Percentiles rank a stretch among this genome's conserved stretches.
These are phyloP conservation scores for human DNA, from an alignment of 2,113 vertebrate genomes.

Conservation along the genomic window GRCh38 chr3:111054001-111054500, in stretches of 20 bases:
- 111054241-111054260: too few relatives aligned
- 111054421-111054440: not conserved
- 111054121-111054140: too few relatives aligned
- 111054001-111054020: not conserved
- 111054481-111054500: not conserved
- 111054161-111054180: too few relatives aligned
- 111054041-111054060: not conserved
- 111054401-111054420: not conserved
- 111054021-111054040: not conserved
- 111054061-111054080: not conserved
- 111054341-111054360: not conserved
- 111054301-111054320: too few relatives aligned
- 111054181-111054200: too few relatives aligned
- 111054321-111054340: not conserved
- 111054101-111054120: not conserved
- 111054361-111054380: constrained; percentile 1
- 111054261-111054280: too few relatives aligned
- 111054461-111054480: not conserved
- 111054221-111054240: too few relatives aligned
- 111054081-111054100: not conserved
- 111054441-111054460: not conserved
- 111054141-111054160: too few relatives aligned
- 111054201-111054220: too few relatives aligned
- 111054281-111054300: too few relatives aligned
- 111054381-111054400: constrained; percentile 36